Evolutionary conservation across 1,140 invertebrate species (phyloP), one percentile per base, ranked within the genome.

Genomic region (Aphelinus certus): DNA sequence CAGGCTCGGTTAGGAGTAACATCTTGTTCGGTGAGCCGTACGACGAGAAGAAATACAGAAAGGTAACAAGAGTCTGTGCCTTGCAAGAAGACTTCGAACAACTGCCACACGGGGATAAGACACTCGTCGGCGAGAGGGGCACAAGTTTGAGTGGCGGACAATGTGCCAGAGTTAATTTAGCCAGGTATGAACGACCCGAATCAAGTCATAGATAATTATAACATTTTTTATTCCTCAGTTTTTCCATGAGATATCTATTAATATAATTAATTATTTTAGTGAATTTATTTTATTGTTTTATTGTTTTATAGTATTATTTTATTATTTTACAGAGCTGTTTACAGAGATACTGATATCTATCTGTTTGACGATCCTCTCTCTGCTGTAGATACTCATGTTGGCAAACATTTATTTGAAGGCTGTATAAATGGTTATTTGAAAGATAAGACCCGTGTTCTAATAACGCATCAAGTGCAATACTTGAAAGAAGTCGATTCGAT

Each of bases 121-220:
- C 96, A 1, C 88, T 96, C 60, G 95, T 98, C 4, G 96, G 97
- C 1, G 92, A 94, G 75, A 88, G 94, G 76, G 97, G 97, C 48
- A 92, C 95, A 7, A 91, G 90, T 73, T 88, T 95, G 2, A 97
- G 95, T 85, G 97, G 96, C 68, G 96, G 97, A 53, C 97, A 98
- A 86, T 93, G 94, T 78, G 96, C 96, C 0, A 91, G 96, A 79
- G 94, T 98, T 2, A 96, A 95, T 80, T 87, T 97, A 51, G 95
- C 95, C 1, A 68, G 75, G 75, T 75, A 62, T 26, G 26, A 26
- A 26, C 26, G 26, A 26, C 26, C 26, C 26, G 26, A 26, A 4
- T 65, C 1, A 26, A 47, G 49, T 65, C 3, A 48, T 65, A 26
- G 26, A 26, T 26, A 26, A 47, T 57, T 47, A 57, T 26, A 3